A percentile compares a stretch with the other conserved stretches of the same genome.
Evolutionary conservation across 2,797 vertebrate species (phyloP).

Genomic region (Scleropages formosus): DNA sequence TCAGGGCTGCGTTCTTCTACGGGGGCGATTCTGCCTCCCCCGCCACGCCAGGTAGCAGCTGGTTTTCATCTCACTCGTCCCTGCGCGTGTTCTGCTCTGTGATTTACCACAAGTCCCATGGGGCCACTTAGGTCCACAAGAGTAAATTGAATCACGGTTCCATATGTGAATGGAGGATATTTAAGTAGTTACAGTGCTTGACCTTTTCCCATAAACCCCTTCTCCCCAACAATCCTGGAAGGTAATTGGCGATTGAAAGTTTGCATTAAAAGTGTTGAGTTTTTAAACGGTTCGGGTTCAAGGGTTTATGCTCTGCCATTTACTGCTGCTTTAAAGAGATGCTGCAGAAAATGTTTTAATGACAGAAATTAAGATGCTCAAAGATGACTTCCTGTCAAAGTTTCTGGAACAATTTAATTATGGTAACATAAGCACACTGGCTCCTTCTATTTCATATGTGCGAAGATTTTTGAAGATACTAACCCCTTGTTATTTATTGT

Average conservation of each 20-base stretch:
- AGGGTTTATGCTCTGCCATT: neutral
- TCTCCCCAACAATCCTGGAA: conserved; percentile 36
- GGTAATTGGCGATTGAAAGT: conserved; percentile 60
- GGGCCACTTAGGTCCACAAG: conserved; percentile 63
- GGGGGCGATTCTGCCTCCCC: conserved; percentile 50
- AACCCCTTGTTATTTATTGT: too few species aligned
- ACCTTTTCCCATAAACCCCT: conserved; percentile 62
- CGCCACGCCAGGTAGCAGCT: conserved; percentile 63
- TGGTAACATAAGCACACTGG: too few species aligned
- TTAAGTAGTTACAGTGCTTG: conserved; percentile 71
- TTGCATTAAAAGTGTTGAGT: conserved; percentile 44
- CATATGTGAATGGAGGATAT: conserved; percentile 68
- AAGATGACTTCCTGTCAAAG: too few species aligned
- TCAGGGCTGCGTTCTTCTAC: conserved; percentile 49
- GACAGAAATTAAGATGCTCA: too few species aligned
- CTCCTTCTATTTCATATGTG: too few species aligned
- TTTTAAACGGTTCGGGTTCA: neutral
- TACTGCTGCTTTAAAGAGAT: neutral
- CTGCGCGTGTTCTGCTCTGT: conserved; percentile 61
- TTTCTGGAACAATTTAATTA: conserved; percentile 11
- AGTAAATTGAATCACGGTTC: conserved; percentile 70
- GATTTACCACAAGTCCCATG: conserved; percentile 63
- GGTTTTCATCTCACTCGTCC: conserved; percentile 68
- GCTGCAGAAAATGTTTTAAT: neutral
- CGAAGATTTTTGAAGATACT: too few species aligned